phyloP scores from a whole-genome alignment of 2,113 vertebrate genomes.

The Amia ocellicauda region DNA sequence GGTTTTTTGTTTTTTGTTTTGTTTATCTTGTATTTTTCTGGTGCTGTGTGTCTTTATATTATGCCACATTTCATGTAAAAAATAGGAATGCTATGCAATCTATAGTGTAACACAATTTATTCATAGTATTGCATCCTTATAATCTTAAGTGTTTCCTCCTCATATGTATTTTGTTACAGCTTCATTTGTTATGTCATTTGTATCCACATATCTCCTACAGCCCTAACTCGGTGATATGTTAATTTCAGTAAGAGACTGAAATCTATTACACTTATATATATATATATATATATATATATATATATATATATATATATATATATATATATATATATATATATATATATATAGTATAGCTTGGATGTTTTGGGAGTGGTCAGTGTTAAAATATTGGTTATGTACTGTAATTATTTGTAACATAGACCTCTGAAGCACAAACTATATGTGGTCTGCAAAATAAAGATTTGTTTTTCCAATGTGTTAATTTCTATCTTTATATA shows the following conservation, averaged over 20 bases:
- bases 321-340: constrained; percentile 61
- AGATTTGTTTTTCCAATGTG: constrained; percentile 7
- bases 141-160: too few species aligned
- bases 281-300: constrained; percentile 59
- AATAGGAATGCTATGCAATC: constrained; percentile 54
- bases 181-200: too few species aligned
- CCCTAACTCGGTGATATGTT: too few species aligned
- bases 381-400: constrained; percentile 40
- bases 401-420: constrained; percentile 55
- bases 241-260: neutral
- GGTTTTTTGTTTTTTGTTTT: too few species aligned
- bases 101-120: constrained; percentile 31
- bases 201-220: too few species aligned
- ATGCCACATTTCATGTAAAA: constrained; percentile 29
- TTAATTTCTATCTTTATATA: constrained; percentile 16
- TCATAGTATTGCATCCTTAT: too few species aligned
- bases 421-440: constrained; percentile 35
- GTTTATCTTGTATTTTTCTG: too few species aligned
- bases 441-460: constrained; percentile 51
- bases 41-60: too few species aligned
- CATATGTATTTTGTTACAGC: too few species aligned
- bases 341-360: constrained; percentile 35
- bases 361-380: constrained; percentile 51
- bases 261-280: constrained; percentile 38
- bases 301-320: constrained; percentile 59